phyloP scores from a whole-genome alignment of 2,113 vertebrate species.

The Menidia beryllina region DNA sequence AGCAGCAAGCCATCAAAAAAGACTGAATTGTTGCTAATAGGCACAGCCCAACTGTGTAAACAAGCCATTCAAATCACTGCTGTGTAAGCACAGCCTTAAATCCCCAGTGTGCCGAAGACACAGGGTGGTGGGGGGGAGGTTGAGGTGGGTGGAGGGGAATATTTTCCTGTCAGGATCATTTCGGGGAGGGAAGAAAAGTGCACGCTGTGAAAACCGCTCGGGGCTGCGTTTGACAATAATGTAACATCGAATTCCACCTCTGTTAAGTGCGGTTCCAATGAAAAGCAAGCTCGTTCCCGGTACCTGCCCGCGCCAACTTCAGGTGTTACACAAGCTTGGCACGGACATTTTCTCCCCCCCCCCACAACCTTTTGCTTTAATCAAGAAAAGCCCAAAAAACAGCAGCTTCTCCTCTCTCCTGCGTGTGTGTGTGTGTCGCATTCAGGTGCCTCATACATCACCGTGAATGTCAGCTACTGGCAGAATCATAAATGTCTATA shows the following conservation, averaged over 20 bases:
- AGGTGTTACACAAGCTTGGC: slow-evolving; percentile 87
- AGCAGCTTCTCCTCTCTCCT: slow-evolving; percentile 13
- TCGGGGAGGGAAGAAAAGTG: slow-evolving; percentile 56
- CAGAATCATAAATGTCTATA: too few relatives aligned
- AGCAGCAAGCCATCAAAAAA: slow-evolving; percentile 60
- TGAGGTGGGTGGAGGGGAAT: slow-evolving; percentile 44
- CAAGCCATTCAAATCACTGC: slow-evolving; percentile 61
- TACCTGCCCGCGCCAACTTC: slow-evolving; percentile 85
- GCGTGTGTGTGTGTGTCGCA: too few relatives aligned
- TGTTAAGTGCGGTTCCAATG: slow-evolving; percentile 84
- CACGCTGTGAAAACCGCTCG: slow-evolving; percentile 65
- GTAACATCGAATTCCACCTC: slow-evolving; percentile 83
- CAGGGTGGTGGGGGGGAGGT: too few relatives aligned
- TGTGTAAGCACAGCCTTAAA: slow-evolving; percentile 63
- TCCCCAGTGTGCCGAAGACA: slow-evolving; percentile 53
- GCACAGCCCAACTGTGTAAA: slow-evolving; percentile 69
- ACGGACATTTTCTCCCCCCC: slow-evolving; percentile 72
- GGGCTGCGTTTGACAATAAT: slow-evolving; percentile 82
- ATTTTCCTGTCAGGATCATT: slow-evolving; percentile 68
- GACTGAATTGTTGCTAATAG: slow-evolving; percentile 57
- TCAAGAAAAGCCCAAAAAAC: slow-evolving; percentile 60
- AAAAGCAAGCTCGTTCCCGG: slow-evolving; percentile 79
- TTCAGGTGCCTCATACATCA: background rate
- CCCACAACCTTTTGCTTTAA: slow-evolving; percentile 61
- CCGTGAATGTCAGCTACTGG: too few relatives aligned